Evolutionary conservation across 2,113 vertebrate species (phyloP).

Genomic region (Dolichotis patagonum): DNA sequence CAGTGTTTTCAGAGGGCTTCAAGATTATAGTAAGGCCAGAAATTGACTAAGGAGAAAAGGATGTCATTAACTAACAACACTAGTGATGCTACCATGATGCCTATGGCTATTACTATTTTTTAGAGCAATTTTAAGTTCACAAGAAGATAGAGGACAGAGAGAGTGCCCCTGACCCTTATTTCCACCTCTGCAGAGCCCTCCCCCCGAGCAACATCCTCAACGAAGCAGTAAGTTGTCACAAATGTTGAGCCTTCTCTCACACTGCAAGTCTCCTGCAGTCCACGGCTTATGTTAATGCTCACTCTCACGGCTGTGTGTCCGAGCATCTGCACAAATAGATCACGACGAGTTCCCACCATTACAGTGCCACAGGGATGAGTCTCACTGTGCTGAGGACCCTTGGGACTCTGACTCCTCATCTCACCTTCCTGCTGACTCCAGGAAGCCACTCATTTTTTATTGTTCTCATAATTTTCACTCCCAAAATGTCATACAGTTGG

Average conservation of each 20-base stretch:
- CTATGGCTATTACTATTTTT: neutral
- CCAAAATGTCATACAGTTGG: slow-evolving; percentile 1
- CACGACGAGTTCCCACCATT: neutral
- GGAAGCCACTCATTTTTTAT: neutral
- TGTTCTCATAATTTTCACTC: slow-evolving; percentile 38
- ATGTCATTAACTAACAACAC: neutral
- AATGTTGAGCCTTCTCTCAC: neutral
- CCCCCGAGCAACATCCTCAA: neutral
- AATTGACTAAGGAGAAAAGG: neutral
- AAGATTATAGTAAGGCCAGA: neutral
- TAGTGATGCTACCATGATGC: neutral
- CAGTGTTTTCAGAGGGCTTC: neutral
- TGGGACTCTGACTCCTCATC: neutral
- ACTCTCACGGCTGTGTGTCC: neutral
- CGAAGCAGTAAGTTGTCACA: neutral
- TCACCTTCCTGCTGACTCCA: neutral
- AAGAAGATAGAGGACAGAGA: neutral
- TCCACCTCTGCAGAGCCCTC: neutral
- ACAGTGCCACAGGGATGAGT: neutral
- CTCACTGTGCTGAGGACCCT: neutral
- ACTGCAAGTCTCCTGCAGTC: neutral
- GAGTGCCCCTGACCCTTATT: neutral
- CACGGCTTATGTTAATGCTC: neutral
- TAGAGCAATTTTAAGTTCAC: neutral
- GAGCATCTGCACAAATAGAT: neutral